Conservation (phyloP, 2,797 vertebrate species). For the Tragelaphus oryx region DNA sequence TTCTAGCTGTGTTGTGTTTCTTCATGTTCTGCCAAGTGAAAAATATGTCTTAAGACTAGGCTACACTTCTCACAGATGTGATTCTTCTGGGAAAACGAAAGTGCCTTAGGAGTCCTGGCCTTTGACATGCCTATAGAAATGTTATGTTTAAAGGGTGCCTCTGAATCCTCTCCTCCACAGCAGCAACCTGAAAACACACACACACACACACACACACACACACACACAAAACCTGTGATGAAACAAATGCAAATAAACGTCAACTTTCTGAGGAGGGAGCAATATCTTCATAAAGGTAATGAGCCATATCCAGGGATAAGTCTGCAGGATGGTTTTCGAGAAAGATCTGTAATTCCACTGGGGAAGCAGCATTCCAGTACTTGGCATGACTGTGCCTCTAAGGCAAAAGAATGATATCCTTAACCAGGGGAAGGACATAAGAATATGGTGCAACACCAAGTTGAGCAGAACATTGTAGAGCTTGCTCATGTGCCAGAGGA, state of each 20-base stretch:
- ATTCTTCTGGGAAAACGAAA: background rate
- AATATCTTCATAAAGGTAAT: background rate
- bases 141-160: background rate
- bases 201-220: background rate
- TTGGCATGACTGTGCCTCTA: background rate
- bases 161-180: background rate
- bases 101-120: background rate
- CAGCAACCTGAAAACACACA: conserved; percentile 20
- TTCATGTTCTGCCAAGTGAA: background rate
- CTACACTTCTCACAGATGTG: background rate
- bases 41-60: background rate
- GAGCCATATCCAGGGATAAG: background rate
- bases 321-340: background rate
- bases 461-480: background rate
- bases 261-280: background rate
- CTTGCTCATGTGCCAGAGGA: background rate
- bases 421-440: background rate
- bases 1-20: background rate
- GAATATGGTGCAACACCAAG: too few relatives aligned
- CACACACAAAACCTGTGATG: background rate
- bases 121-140: background rate
- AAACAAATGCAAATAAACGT: background rate
- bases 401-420: background rate
- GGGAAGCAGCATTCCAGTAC: background rate
- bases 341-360: background rate